Percentiles rank a stretch among this genome's conserved stretches.
phyloP scores from a whole-genome alignment of 1,140 invertebrate species.

The Archivesica marissinica region DNA sequence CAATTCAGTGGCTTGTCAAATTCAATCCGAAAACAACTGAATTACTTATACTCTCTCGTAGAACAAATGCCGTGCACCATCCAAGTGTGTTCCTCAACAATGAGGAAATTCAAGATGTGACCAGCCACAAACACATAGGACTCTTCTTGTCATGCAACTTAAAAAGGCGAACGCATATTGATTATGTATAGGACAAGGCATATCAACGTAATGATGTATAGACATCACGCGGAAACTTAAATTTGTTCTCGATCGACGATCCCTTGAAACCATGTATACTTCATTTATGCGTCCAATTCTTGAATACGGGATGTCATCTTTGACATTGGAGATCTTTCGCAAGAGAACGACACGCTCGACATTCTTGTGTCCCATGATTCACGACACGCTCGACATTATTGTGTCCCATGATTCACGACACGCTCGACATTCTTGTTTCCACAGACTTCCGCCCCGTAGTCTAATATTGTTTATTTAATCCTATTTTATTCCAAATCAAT shows the following conservation, averaged over 20 bases:
- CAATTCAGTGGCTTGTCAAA: not conserved
- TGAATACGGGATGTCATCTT: too few species aligned
- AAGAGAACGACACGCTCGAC: too few species aligned
- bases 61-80: not conserved
- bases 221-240: slow-evolving; percentile 1
- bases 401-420: too few species aligned
- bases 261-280: not conserved
- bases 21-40: not conserved
- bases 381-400: too few species aligned
- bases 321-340: too few species aligned
- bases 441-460: too few species aligned
- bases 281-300: not conserved
- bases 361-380: too few species aligned
- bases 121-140: not conserved
- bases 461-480: too few species aligned
- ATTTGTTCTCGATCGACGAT: not conserved
- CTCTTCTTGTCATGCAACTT: not conserved
- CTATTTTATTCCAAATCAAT: too few species aligned
- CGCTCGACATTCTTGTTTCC: too few species aligned
- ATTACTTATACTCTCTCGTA: not conserved
- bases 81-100: not conserved
- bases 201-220: slow-evolving; percentile 11
- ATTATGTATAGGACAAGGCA: not conserved
- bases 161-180: not conserved
- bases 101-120: not conserved